Conservation (phyloP, 1,140 invertebrate genomes). For the Piezodorus guildinii region DNA sequence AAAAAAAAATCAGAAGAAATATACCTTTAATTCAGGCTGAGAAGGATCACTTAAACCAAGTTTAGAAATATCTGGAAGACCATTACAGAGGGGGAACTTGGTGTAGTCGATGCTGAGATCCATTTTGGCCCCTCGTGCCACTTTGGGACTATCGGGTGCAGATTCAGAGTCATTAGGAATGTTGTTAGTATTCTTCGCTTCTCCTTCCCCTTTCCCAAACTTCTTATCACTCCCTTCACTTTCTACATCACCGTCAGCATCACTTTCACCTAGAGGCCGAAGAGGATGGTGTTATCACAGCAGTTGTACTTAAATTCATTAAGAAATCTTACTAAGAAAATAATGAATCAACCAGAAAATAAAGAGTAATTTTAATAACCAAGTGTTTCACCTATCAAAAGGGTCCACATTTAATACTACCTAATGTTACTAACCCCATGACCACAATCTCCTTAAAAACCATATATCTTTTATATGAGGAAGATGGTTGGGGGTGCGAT, state of each 20-base stretch:
- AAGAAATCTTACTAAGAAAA: too few relatives aligned
- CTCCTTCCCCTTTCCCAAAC: neutral
- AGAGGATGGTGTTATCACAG: too few relatives aligned
- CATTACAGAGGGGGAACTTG: neutral
- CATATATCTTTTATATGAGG: too few relatives aligned
- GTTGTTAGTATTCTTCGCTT: neutral
- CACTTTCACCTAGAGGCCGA: neutral
- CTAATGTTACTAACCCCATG: too few relatives aligned
- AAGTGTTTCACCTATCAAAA: too few relatives aligned
- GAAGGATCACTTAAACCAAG: neutral
- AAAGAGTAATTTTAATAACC: too few relatives aligned
- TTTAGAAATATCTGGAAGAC: conserved; percentile 1
- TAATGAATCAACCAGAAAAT: too few relatives aligned
- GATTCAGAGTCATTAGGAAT: neutral
- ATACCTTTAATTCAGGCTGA: neutral
- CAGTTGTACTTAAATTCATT: too few relatives aligned
- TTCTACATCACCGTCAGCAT: neutral
- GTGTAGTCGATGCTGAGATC: neutral
- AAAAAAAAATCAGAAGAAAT: neutral
- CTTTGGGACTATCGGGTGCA: neutral
- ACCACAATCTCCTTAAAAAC: too few relatives aligned
- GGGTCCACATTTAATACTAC: too few relatives aligned
- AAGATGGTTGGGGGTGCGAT: too few relatives aligned
- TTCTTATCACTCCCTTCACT: conserved; percentile 6
- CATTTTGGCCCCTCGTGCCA: neutral